Evolutionary conservation across 2,888 invertebrate genomes (phyloP).

Genomic region (Cybosia mesomella): DNA sequence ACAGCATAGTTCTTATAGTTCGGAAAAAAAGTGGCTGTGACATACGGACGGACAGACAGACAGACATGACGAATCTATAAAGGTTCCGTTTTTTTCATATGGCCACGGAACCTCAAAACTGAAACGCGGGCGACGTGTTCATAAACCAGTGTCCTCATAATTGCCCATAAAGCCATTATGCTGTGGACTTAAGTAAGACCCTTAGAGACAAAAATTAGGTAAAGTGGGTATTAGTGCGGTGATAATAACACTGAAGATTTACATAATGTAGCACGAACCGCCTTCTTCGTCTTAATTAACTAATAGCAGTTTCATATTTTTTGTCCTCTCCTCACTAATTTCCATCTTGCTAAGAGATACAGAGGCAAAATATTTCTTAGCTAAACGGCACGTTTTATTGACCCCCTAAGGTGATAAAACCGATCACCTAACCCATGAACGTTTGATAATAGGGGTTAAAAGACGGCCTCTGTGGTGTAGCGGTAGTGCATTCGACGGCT

Average conservation of each 20-base stretch:
- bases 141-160: background rate
- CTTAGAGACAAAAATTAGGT: background rate
- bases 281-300: background rate
- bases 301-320: background rate
- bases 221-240: background rate
- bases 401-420: background rate
- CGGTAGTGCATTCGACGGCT: no score
- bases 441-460: no score
- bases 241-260: slow-evolving; percentile 1
- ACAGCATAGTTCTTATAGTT: no score
- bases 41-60: no score
- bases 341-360: background rate
- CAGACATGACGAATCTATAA: no score
- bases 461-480: no score
- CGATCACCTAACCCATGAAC: background rate
- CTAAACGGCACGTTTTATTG: background rate
- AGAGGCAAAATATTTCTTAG: background rate
- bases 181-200: background rate
- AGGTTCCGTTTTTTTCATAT: no score
- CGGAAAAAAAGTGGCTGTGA: no score
- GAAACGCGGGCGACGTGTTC: background rate
- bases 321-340: background rate
- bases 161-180: background rate
- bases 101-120: no score
- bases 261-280: background rate